Base-by-base conservation (phyloP, 2,888 invertebrate species). In the Drosophila nigritarsus region DNA sequence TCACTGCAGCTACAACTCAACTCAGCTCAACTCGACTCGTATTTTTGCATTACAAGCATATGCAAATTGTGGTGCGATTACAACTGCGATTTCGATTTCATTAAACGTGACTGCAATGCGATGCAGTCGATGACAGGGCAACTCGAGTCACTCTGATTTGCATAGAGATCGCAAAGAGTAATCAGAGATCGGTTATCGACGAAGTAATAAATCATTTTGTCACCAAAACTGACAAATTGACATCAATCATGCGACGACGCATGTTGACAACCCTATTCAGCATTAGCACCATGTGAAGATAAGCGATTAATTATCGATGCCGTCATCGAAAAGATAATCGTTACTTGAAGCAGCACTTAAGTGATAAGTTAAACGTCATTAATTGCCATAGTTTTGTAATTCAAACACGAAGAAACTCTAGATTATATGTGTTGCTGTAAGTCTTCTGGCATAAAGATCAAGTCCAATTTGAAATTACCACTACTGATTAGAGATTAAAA, bases 181-280 rank as follows among this genome's bases (percentile, higher is more conserved):
- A 80, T 87, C 75, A 65, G 73, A 67, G 83, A 84, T 83, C 78
- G 82, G 67, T 54, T 71, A 82, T 81, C 89, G 75, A 58, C 54
- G 65, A 68, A 59, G 68, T 65, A 63, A 85, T 89, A 84, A 87
- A 86, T 86, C 87, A 87, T 87, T 88, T 84, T 88, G 84, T 84
- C 84, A 74, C 84, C 86, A 61, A 54, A 70, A 50, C 80, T 73
- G 87, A 84, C 87, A 78, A 82, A 87, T 85, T 86, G 76, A 59
- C 84, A 89, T 89, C 89, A 87, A 86, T 86, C 85, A 89, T 78
- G 78, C 78, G 64, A 73, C 67, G 64, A 63, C 60, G 54, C 80
- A 65, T 76, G 78, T 81, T 72, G 81, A 80, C 75, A 73, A 24
- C 58, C 58, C 65, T 66, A 78, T 78, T 80, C 75, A 58, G 38